Conservation (phyloP, 2,888 invertebrate species). For the Spodoptera littoralis region DNA sequence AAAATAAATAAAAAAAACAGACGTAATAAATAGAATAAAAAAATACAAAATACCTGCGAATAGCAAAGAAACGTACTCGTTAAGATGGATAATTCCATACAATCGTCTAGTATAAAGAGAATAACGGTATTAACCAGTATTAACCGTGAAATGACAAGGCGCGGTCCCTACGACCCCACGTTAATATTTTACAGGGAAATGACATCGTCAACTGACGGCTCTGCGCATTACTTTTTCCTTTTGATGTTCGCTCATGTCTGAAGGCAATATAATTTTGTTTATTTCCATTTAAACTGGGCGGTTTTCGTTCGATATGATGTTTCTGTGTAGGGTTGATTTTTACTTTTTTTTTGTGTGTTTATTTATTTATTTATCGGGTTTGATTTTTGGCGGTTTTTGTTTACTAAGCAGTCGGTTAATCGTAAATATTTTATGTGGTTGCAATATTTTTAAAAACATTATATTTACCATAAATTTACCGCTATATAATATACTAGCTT, state of each 20-base stretch:
- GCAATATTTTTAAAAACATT: too few species aligned
- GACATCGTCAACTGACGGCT: constrained; percentile 73
- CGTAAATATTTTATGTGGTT: too few species aligned
- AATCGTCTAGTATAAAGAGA: constrained; percentile 73
- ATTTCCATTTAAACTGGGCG: constrained; percentile 69
- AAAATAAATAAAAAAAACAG: too few species aligned
- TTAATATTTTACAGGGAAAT: constrained; percentile 85
- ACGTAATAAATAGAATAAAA: constrained; percentile 19
- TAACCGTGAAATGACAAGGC: constrained; percentile 82
- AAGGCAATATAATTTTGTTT: constrained; percentile 81
- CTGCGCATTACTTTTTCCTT: constrained; percentile 85
- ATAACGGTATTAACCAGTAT: constrained; percentile 76
- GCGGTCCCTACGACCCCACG: constrained; percentile 72
- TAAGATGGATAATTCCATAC: constrained; percentile 75
- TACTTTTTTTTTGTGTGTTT: constrained; percentile 35
- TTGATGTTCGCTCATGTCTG: constrained; percentile 83
- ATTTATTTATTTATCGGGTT: constrained; percentile 40
- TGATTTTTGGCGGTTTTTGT: neutral
- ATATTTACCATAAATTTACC: too few species aligned
- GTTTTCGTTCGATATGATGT: constrained; percentile 60
- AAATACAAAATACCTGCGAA: constrained; percentile 38
- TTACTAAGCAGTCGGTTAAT: neutral
- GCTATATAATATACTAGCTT: too few species aligned
- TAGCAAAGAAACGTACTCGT: constrained; percentile 55
- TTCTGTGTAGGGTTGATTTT: constrained; percentile 39